phyloP scores from a whole-genome alignment of 1,140 invertebrate species.

The Subanguina moxae region DNA sequence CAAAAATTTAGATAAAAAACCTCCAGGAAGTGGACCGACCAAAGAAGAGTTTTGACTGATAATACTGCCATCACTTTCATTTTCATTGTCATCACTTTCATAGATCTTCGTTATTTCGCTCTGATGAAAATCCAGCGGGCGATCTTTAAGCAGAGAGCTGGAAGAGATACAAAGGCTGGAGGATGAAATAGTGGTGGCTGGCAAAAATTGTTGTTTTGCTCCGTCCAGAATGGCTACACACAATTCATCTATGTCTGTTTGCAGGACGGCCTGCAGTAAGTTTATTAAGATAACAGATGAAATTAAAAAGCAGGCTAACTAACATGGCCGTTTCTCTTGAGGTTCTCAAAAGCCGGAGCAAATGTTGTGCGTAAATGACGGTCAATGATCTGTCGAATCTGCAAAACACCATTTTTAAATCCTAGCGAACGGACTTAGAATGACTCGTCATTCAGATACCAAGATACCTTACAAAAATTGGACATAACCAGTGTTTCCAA shows the following conservation, averaged over 20 bases:
- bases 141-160: conserved; percentile 29
- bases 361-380: conserved; percentile 51
- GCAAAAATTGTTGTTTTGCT: conserved; percentile 47
- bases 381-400: conserved; percentile 40
- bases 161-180: conserved; percentile 19
- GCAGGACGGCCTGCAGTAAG: conserved; percentile 36
- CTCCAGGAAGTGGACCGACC: conserved; percentile 13
- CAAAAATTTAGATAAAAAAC: neutral
- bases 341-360: conserved; percentile 54
- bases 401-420: conserved; percentile 16
- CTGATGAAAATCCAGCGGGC: conserved; percentile 10
- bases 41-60: conserved; percentile 17
- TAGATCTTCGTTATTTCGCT: conserved; percentile 28
- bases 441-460: too few species aligned
- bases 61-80: conserved; percentile 24
- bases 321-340: conserved; percentile 51
- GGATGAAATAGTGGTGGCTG: neutral
- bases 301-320: neutral
- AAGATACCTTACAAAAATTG: too few species aligned
- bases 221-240: conserved; percentile 51
- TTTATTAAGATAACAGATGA: conserved; percentile 19
- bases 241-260: conserved; percentile 41
- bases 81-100: conserved; percentile 46
- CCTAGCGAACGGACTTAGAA: neutral
- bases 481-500: too few species aligned